Base-by-base conservation (phyloP, 2,113 vertebrate species). In the Tenrec ecaudatus region DNA sequence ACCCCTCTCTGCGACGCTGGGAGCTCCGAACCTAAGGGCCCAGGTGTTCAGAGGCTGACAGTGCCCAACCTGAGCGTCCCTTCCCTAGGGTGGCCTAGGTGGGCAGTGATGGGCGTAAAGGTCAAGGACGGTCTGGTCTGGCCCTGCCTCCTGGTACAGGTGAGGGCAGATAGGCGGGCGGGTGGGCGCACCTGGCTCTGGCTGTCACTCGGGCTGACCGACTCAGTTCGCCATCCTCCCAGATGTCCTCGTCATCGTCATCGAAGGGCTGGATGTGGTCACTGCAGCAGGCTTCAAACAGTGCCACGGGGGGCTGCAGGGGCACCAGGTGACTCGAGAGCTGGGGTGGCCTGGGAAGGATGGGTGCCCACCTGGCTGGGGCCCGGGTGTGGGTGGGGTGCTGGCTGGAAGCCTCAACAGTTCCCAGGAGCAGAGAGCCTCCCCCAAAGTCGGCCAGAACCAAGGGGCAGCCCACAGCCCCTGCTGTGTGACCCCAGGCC, bases 261-360 rank as follows among this genome's bases (percentile, higher is more conserved):
- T 99, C 99, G 27, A 99, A 99, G 77, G 99, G 99, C 83, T 99
- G 99, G 97, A 99, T 99, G 81, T 98, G 98, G 95, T 99, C 99
- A 23, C 98, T 98, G 98, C 99, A 99, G 97, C 99, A 99, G 89
- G 99, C 99, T 97, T 99, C 99, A 57, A 99, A 99, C 68, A 99
- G 98, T 95, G 99, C 98, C 2, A 98, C 98, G 0, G 98, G 99
- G 96, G 99, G 99, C 99, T 99, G 93, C 1, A 73, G 57, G 4
- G n/a, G 7, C 25, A 16, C 68, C 68, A n/a, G 31, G 36, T 10
- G 17, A 57, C 10, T 40, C 27, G 57, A 62, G 16, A 6, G 20
- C 19, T 38, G 20, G 8, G 9, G 47, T 53, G 47, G 47, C 47
- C 47, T 53, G 47, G 47, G 47, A 53, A 53, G 47, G 47, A 53